Base-by-base conservation (phyloP, 2,888 invertebrate species). In the Lithosia quadra region DNA sequence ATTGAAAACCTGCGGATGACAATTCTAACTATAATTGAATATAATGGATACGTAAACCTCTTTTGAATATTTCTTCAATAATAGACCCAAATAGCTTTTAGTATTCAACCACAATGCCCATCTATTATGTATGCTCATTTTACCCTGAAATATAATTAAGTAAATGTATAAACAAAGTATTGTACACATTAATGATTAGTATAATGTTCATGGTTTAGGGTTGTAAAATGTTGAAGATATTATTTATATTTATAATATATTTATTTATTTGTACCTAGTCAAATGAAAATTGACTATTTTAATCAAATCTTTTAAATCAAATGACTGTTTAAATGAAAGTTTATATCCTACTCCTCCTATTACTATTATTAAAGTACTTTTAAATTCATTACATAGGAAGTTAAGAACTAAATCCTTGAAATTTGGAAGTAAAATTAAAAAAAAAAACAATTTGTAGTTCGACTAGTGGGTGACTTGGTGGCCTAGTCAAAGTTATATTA, bases 71-170 rank as follows among this genome's bases (percentile, higher is more conserved):
- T 61, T 60, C 53, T 59, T 57, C 34, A 43, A 43, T 36, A 66
- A 69, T 65, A 58, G 57, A 36, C 33, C 66, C 59, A 58, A 67
- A 72, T 69, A 61, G 67, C 36, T 67, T 74, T 22, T 60, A 36
- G 24, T 9, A 59, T 59, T 22, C 8, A 15, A 21, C 21, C 21
- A 11, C n/a, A 34, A 34, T 58, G 7, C 21, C 34, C 34, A 59
- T 34, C 21, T 59, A 34, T 18, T 34, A 59, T 34, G 58, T 8
- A 13, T 36, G 13, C 34, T 15, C 34, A 24, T 34, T 34, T 21
- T 59, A 59, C 59, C 34, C 8, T 13, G 13, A 59, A 34, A 59
- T 34, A 21, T 21, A 13, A 59, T n/a, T 33, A 33, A 22, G 9
- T 33, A 58, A 57, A 21, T 22, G 13, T 36, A 21, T n/a, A 59